Base-by-base conservation (phyloP, 2,888 invertebrate genomes). In the Netelia fuscicornis region DNA sequence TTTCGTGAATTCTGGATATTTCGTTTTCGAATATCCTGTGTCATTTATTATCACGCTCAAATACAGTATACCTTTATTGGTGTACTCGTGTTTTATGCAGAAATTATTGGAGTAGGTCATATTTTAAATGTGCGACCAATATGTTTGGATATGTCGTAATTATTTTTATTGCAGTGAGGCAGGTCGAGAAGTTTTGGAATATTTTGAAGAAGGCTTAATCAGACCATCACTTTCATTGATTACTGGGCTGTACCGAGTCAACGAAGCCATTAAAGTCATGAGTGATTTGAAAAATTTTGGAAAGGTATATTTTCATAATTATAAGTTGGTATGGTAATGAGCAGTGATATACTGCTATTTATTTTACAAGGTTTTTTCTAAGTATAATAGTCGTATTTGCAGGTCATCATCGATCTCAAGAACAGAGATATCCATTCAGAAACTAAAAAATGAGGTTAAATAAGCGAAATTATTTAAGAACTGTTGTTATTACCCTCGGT, bases 161-260 rank as follows among this genome's bases (percentile, higher is more conserved):
- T 78, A 76, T 72, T 23, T 37, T 23, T 70, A 42, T 77, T 90
- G n/a, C 90, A 94, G 94, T 56, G 93, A 95, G 91, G 94, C 94
- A n/a, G 94, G 96, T 23, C 93, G 94, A 60, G 96, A 96, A 90
- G 95, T 96, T 3, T 93, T 96, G 81, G 95, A 96, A 86, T 94
- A 96, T 91, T 95, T 95, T 48, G 95, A 95, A 84, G 95, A 96
- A 87, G 95, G 95, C 25, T 93, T 96, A n/a, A 95, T 97, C 79
- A 94, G 93, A 17, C 96, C 96, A 1, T 94, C 95, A 86, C 93
- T 95, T 65, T 95, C 95, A 54, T 94, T 95, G 77, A 94, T 93
- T 72, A 96, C 95, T 90, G 93, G 94, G 44, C 92, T 96, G 67
- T 93, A 95, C 48, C 93, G 96, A 89, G 94, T 96, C 9, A 96